Percentiles rank a stretch among this genome's conserved stretches.
Conservation (phyloP, 2,113 vertebrate genomes). For the Festucalex cinctus region DNA sequence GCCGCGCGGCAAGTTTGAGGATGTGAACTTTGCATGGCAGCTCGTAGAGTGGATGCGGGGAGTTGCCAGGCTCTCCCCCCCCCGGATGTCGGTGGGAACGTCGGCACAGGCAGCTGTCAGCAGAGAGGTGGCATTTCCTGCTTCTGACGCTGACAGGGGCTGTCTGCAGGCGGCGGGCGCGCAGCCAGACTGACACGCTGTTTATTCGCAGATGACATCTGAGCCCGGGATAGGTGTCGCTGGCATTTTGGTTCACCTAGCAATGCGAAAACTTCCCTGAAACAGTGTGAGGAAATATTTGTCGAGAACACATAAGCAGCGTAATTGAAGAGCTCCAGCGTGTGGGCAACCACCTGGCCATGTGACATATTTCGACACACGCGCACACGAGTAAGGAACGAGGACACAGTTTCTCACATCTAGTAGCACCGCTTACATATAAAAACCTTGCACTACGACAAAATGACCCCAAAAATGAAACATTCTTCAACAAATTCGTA, state of each 20-base stretch:
- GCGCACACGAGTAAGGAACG: slow-evolving; percentile 11
- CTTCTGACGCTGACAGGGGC: slow-evolving; percentile 89
- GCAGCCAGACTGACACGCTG: slow-evolving; percentile 93
- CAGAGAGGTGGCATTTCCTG: slow-evolving; percentile 87
- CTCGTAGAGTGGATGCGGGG: slow-evolving; percentile 63
- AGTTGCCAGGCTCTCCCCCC: slow-evolving; percentile 77
- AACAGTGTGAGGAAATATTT: slow-evolving; percentile 81
- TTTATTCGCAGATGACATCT: slow-evolving; percentile 92
- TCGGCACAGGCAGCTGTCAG: slow-evolving; percentile 93
- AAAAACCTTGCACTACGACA: slow-evolving; percentile 43
- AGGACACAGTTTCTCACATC: slow-evolving; percentile 44
- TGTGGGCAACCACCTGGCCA: slow-evolving; percentile 40
- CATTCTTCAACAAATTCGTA: slow-evolving; percentile 12
- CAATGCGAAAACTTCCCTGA: slow-evolving; percentile 77
- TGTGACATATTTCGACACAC: slow-evolving; percentile 24
- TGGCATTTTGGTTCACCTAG: slow-evolving; percentile 83
- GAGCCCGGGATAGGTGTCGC: slow-evolving; percentile 85
- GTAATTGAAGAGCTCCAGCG: slow-evolving; percentile 76
- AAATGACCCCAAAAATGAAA: slow-evolving; percentile 28
- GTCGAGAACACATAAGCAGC: slow-evolving; percentile 74
- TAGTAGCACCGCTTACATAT: slow-evolving; percentile 38
- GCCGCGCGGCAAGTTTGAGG: slow-evolving; percentile 40
- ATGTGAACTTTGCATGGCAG: slow-evolving; percentile 53
- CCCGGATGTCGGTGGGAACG: slow-evolving; percentile 74
- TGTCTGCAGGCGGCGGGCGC: slow-evolving; percentile 88